Evolutionary conservation across 2,888 invertebrate genomes (phyloP).

Genomic region (Papilio elwesi): DNA sequence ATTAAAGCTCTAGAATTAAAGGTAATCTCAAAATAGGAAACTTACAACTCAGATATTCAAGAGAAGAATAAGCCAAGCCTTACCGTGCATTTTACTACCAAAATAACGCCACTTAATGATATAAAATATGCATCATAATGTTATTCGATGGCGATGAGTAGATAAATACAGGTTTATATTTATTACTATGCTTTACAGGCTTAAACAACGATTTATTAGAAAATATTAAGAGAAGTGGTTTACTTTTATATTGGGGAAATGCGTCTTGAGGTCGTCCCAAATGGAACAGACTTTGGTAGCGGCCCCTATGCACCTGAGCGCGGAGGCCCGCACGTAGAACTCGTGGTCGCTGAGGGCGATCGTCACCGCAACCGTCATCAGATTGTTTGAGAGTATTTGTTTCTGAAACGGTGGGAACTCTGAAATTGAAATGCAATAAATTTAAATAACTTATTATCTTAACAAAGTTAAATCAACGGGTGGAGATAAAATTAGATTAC

Average conservation of each 20-base stretch:
- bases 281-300: slow-evolving; percentile 86
- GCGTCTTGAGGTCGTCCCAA: slow-evolving; percentile 85
- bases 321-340: slow-evolving; percentile 90
- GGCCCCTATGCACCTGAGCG: slow-evolving; percentile 87
- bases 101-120: no score
- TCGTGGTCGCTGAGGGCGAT: slow-evolving; percentile 88
- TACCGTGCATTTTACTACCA: no score
- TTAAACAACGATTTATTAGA: background rate
- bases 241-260: slow-evolving; percentile 86
- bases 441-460: background rate
- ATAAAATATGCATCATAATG: no score
- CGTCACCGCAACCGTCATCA: slow-evolving; percentile 86
- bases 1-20: no score
- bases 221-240: slow-evolving; percentile 45
- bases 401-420: slow-evolving; percentile 92
- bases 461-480: no score
- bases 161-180: no score
- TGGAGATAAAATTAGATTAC: no score
- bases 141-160: no score
- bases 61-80: no score
- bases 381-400: slow-evolving; percentile 86
- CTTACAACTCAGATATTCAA: no score
- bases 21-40: no score
- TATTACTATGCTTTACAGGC: no score
- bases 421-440: slow-evolving; percentile 61